Conservation (phyloP, 2,888 invertebrate genomes). For the Acronicta alni region DNA sequence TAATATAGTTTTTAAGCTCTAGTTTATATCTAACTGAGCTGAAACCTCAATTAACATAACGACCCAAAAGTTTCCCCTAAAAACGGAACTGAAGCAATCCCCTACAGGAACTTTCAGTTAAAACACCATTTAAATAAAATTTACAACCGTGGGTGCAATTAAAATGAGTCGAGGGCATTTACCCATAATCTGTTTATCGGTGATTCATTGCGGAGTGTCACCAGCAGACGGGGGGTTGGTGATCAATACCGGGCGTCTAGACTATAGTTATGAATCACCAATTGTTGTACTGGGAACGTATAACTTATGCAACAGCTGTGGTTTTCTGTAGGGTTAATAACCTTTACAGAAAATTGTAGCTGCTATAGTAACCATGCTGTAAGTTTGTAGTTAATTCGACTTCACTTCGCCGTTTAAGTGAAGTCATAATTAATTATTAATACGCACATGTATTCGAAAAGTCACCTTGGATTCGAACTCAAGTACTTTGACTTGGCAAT, state of each 20-base stretch:
- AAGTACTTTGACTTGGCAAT: too few relatives aligned
- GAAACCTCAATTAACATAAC: too few relatives aligned
- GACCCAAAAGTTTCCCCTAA: neutral
- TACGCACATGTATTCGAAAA: too few relatives aligned
- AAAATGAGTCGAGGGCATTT: constrained; percentile 48
- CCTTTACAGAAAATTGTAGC: neutral
- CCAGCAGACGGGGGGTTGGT: constrained; percentile 29
- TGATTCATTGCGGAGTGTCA: constrained; percentile 54
- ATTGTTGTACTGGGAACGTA: constrained; percentile 11
- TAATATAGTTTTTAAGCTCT: too few relatives aligned
- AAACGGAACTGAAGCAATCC: constrained; percentile 1
- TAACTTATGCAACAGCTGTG: constrained; percentile 23
- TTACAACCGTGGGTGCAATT: constrained; percentile 48
- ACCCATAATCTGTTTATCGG: constrained; percentile 48
- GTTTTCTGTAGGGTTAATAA: constrained; percentile 1
- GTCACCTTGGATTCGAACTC: too few relatives aligned
- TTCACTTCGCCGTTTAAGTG: too few relatives aligned
- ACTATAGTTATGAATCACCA: constrained; percentile 44
- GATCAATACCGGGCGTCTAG: constrained; percentile 57
- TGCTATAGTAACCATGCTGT: too few relatives aligned
- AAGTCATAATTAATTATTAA: too few relatives aligned
- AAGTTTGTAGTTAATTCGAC: too few relatives aligned
- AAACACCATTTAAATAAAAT: constrained; percentile 41
- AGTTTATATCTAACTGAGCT: too few relatives aligned
- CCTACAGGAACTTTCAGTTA: constrained; percentile 18